Percentiles rank a stretch among this genome's conserved stretches.
These are phyloP conservation scores for Diplosoma virens DNA, from an alignment of 23 tunicate species.

Conservation along the genomic window DNA sequence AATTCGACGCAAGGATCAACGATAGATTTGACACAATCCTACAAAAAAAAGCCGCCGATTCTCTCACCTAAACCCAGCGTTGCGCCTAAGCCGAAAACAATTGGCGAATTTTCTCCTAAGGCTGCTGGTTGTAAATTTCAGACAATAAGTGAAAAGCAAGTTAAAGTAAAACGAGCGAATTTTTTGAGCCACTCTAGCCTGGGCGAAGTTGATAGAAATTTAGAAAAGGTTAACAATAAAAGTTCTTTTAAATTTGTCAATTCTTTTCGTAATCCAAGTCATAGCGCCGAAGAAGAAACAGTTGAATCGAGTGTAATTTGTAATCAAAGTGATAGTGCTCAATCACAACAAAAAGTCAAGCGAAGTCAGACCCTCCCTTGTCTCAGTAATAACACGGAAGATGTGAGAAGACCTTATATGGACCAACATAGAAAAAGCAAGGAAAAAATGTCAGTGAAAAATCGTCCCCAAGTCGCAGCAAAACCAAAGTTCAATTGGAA, in stretches of 20 bases:
- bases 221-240: neutral
- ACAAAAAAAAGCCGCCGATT: conserved; percentile 34
- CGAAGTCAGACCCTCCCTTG: neutral
- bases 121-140: neutral
- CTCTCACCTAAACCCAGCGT: conserved; percentile 52
- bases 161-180: too few relatives aligned
- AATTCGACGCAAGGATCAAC: neutral
- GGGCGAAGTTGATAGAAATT: neutral
- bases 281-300: neutral
- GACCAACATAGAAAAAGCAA: neutral
- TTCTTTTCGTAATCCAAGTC: neutral
- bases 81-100: conserved; percentile 28
- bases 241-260: neutral
- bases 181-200: too few relatives aligned
- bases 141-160: too few relatives aligned
- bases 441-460: conserved; percentile 4
- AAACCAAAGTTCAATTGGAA: conserved; percentile 37
- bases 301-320: neutral
- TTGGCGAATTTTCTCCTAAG: neutral
- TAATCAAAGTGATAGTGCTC: too few relatives aligned
- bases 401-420: neutral
- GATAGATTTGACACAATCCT: conserved; percentile 1
- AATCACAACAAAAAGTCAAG: neutral
- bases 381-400: neutral
- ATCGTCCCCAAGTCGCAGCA: conserved; percentile 36